Percentiles rank a stretch among this genome's conserved stretches.
Evolutionary conservation across 92 coral and sea anemone species (phyloP).

Genomic region (Bergia sp.): DNA sequence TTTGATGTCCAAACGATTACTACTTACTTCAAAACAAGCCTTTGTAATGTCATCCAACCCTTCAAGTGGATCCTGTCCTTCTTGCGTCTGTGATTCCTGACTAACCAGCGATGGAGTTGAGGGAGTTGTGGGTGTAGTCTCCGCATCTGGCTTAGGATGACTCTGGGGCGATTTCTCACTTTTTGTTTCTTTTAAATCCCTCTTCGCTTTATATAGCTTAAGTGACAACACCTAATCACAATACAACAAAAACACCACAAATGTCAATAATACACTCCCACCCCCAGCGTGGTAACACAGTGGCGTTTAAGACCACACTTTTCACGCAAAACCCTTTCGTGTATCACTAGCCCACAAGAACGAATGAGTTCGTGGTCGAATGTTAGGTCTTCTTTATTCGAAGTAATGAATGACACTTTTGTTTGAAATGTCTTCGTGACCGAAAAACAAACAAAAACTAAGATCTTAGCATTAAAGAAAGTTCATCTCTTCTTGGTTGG

Average conservation of each 20-base stretch:
- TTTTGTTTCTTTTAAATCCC: conserved; percentile 4
- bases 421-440: too few species aligned
- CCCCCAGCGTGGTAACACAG: too few species aligned
- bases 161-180: conserved; percentile 14
- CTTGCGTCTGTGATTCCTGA: conserved; percentile 42
- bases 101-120: conserved; percentile 35
- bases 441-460: too few species aligned
- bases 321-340: too few species aligned
- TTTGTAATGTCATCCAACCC: conserved; percentile 83
- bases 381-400: too few species aligned
- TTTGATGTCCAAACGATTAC: background rate
- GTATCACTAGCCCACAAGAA: too few species aligned
- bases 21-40: conserved; percentile 78
- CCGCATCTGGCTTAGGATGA: conserved; percentile 4
- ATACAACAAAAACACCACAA: background rate
- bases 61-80: conserved; percentile 73
- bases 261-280: too few species aligned
- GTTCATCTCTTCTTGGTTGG: too few species aligned
- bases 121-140: conserved; percentile 28
- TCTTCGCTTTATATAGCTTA: conserved; percentile 77
- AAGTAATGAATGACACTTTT: too few species aligned
- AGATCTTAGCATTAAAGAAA: too few species aligned
- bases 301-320: too few species aligned
- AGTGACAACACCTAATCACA: conserved; percentile 79
- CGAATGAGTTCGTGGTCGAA: too few species aligned